These are phyloP conservation scores for Diachrysia chrysitis DNA, from an alignment of 2,888 invertebrate species.

Conservation along the genomic window DNA sequence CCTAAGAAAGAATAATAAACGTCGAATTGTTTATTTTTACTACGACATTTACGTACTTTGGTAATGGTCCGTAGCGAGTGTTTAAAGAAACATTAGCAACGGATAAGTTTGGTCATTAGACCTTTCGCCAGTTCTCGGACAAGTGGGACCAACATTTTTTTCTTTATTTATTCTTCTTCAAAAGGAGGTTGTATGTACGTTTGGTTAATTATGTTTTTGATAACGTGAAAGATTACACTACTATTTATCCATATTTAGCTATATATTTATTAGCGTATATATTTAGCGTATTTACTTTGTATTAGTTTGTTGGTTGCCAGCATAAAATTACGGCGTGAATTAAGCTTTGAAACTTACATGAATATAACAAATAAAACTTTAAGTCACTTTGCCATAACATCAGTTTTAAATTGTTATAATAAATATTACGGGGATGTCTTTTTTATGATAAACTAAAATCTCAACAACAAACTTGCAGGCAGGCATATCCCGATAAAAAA, in stretches of 20 bases:
- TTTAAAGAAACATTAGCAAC: conserved; percentile 80
- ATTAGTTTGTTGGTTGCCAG: too few relatives aligned
- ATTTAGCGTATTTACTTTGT: too few relatives aligned
- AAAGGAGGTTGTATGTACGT: not conserved
- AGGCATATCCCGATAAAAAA: conserved; percentile 31
- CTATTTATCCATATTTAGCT: too few relatives aligned
- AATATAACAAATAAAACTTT: too few relatives aligned
- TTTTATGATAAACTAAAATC: too few relatives aligned
- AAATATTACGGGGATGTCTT: too few relatives aligned
- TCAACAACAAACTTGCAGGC: not conserved
- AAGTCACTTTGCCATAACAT: too few relatives aligned
- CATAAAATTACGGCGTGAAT: too few relatives aligned
- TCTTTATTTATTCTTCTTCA: conserved; percentile 10
- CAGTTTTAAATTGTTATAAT: too few relatives aligned
- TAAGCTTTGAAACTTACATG: too few relatives aligned
- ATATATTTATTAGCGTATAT: too few relatives aligned
- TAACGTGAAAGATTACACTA: too few relatives aligned
- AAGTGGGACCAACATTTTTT: conserved; percentile 11
- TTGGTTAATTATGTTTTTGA: not conserved
- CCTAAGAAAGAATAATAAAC: conserved; percentile 11
- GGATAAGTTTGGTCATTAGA: conserved; percentile 79
- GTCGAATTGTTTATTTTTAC: conserved; percentile 8
- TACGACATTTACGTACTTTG: conserved; percentile 31
- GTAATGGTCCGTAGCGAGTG: conserved; percentile 73
- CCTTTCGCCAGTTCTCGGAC: conserved; percentile 58